phyloP scores from a whole-genome alignment of 2,888 invertebrate species.

The Chaitophorus viminalis region DNA sequence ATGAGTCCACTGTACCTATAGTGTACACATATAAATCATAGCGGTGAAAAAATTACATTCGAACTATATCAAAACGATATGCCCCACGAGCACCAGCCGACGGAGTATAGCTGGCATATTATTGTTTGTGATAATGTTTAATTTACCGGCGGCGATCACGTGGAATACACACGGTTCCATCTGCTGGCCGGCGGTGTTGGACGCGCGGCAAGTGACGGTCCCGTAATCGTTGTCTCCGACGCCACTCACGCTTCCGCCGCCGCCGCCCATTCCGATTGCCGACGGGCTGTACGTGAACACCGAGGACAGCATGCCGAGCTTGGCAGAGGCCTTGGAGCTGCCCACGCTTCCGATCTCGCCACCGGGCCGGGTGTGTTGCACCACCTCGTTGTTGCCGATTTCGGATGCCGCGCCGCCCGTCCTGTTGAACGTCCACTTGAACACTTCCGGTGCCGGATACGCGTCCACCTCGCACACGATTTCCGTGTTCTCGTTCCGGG shows the following conservation, averaged over 20 bases:
- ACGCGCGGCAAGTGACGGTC: slow-evolving; percentile 79
- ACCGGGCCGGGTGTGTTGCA: slow-evolving; percentile 75
- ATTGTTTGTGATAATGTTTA: no score
- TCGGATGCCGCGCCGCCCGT: slow-evolving; percentile 72
- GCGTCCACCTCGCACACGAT: slow-evolving; percentile 86
- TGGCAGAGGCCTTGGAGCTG: neutral
- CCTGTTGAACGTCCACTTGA: slow-evolving; percentile 91
- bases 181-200: slow-evolving; percentile 78
- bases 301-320: neutral
- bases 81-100: no score
- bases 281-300: slow-evolving; percentile 41
- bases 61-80: no score
- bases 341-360: neutral
- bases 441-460: slow-evolving; percentile 83
- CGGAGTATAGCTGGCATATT: no score
- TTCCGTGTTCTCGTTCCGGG: slow-evolving; percentile 81
- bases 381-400: slow-evolving; percentile 54
- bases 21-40: no score
- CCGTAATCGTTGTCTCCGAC: slow-evolving; percentile 79
- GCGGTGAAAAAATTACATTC: no score
- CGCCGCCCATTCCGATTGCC: neutral
- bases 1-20: no score
- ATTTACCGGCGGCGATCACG: slow-evolving; percentile 75
- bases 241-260: slow-evolving; percentile 2
- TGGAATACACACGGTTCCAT: slow-evolving; percentile 79